Conservation (phyloP, 1,140 invertebrate species). For the Portunus trituberculatus region DNA sequence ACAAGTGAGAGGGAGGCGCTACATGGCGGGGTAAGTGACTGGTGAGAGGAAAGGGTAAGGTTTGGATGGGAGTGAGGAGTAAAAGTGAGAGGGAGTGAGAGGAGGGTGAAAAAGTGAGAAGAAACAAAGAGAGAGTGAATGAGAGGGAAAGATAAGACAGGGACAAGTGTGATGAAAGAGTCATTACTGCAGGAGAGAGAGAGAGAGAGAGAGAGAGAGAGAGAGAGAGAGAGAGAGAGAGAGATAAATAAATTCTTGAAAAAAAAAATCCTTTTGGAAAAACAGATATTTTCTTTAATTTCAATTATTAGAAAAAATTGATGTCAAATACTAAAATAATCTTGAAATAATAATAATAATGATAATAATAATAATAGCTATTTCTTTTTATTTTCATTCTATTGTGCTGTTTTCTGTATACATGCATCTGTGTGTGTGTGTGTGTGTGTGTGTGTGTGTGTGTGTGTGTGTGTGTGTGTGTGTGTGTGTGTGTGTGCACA, state of each 20-base stretch:
- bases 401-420: background rate
- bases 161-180: background rate
- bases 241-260: background rate
- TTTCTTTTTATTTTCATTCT: slow-evolving; percentile 1
- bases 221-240: background rate
- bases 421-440: background rate
- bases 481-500: background rate
- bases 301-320: no score
- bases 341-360: slow-evolving; percentile 22
- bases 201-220: background rate
- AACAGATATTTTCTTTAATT: background rate
- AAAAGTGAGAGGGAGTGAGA: background rate
- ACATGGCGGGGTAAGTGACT: background rate
- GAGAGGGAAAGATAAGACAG: background rate
- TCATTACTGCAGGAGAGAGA: no score
- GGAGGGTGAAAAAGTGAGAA: background rate
- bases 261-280: background rate
- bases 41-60: no score
- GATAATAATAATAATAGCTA: background rate
- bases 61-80: no score
- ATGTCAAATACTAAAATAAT: background rate
- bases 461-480: slow-evolving; percentile 23
- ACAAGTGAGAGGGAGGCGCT: background rate
- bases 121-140: no score
- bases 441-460: slow-evolving; percentile 27